phyloP scores from a whole-genome alignment of 1,140 invertebrate species.

The Eurosta solidaginis region DNA sequence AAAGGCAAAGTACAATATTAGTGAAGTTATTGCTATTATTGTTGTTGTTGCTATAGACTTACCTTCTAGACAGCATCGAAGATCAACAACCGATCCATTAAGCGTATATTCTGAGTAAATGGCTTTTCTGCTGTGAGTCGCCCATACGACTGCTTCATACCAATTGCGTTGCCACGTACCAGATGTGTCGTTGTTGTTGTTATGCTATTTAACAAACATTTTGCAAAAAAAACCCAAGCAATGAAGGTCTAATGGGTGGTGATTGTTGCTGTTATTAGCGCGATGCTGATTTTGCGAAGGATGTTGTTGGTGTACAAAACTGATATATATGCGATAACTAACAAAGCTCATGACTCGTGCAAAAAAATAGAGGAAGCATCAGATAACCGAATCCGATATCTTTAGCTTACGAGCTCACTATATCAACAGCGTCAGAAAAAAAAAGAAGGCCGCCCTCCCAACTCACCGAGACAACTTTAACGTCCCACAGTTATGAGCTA shows the following conservation, averaged over 20 bases:
- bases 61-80: not conserved
- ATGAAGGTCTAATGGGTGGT: not conserved
- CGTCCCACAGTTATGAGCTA: too few species aligned
- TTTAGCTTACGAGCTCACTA: too few species aligned
- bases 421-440: too few species aligned
- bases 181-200: not conserved
- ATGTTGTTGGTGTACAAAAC: not conserved
- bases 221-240: not conserved
- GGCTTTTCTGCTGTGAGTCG: not conserved
- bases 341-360: too few species aligned
- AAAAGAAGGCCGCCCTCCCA: too few species aligned
- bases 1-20: not conserved
- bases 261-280: not conserved
- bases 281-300: not conserved
- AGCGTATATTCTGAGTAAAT: not conserved
- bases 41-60: not conserved
- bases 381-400: too few species aligned
- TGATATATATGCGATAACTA: too few species aligned
- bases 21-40: not conserved
- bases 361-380: too few species aligned
- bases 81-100: not conserved
- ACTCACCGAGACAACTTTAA: too few species aligned
- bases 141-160: too few species aligned
- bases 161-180: not conserved
- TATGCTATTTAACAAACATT: not conserved